Percentiles rank a stretch among this genome's conserved stretches.
These are phyloP conservation scores for Harpagus bidentatus DNA, from an alignment of 2,113 vertebrate species.

Conservation along the genomic window DNA sequence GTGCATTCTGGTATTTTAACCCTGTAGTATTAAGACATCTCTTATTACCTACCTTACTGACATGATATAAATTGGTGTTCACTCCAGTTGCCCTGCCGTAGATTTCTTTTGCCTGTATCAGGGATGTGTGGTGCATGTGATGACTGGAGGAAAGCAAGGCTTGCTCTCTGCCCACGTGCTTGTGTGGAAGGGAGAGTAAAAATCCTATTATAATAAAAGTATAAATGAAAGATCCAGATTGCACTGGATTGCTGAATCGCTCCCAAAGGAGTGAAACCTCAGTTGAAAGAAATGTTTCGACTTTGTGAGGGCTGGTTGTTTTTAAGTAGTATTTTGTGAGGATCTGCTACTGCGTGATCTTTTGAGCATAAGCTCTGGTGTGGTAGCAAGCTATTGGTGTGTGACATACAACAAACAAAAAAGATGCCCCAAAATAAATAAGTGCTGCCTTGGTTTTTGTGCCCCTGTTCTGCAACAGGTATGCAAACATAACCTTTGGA, in stretches of 20 bases:
- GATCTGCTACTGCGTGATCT: neutral
- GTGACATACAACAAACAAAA: neutral
- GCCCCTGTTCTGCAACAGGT: neutral
- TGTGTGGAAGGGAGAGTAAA: neutral
- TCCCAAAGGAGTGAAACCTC: neutral
- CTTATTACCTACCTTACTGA: neutral
- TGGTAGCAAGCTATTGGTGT: neutral
- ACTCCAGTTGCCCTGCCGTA: no score
- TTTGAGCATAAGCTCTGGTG: neutral
- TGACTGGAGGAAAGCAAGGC: neutral
- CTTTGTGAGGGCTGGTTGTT: neutral
- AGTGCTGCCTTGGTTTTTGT: neutral
- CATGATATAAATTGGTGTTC: neutral
- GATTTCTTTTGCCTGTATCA: neutral
- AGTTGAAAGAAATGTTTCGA: neutral
- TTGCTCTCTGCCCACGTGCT: fast-evolving
- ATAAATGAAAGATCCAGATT: neutral
- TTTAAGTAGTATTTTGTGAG: neutral
- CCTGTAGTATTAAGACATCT: neutral
- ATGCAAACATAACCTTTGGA: slow-evolving; percentile 49
- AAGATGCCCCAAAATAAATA: neutral
- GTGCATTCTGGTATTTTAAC: neutral
- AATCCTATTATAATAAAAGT: neutral
- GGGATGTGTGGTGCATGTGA: neutral
- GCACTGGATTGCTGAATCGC: neutral